Evolutionary conservation across 2,888 invertebrate genomes (phyloP), one percentile per base, ranked within the genome.

Genomic region (Pachycephus smyrnensis): DNA sequence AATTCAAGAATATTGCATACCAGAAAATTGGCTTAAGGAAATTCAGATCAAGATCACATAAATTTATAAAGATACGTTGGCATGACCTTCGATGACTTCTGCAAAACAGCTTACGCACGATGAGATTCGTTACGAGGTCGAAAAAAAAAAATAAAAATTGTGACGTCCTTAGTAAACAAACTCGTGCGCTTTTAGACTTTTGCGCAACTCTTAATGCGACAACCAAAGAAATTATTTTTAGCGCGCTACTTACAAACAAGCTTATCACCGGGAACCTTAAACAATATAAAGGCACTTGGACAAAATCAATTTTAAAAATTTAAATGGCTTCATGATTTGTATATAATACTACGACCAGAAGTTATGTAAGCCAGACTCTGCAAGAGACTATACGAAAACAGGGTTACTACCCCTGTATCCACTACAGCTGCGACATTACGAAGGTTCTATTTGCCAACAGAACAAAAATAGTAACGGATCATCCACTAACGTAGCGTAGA

Each of bases 381-480:
- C 73, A 73, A 73, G 75, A 75, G 31, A 75, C 32, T 71, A 35
- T n/a, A 73, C 4, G 71, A 75, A 31, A 35, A 75, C 36, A 69
- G 32, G 15, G 9, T 32, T 30, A 77, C 73, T 74, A 73, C 32
- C 37, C 71, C 15, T 35, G n/a, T 74, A 76, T 32, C 55, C 79
- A 69, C 76, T 55, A 69, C 69, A 36, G 30, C 23, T 69, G 37
- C 73, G 79, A 6, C 23, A 9, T 55, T 55, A 55, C 80, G 33
- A 75, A 75, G 55, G 74, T 73, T 69, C 75, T 76, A 75, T 76
- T 69, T 76, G 79, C 75, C 80, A 80, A 69, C 73, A 73, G 55
- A 37, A 68, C 82, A 76, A 76, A 82, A 81, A 83, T 82, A 83
- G 82, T 73, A 40, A 68, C 37, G 74, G 37, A 76, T 76, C 79